Percentiles rank a stretch among this genome's conserved stretches.
phyloP scores from a whole-genome alignment of 2,113 vertebrate genomes.

The Pluvianellus socialis region DNA sequence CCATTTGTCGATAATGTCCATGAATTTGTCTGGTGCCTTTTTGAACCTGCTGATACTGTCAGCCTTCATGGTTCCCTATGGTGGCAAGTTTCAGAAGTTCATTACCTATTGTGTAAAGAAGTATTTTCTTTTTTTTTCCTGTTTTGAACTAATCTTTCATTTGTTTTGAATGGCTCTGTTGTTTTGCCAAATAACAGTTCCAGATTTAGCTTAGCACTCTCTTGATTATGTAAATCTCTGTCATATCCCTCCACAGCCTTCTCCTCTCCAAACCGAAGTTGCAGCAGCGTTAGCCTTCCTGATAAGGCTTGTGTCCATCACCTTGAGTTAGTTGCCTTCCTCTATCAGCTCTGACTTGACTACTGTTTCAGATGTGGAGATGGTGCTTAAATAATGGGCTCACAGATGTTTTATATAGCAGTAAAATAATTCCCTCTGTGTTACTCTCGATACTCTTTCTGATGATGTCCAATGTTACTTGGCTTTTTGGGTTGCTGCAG shows the following conservation, averaged over 20 bases:
- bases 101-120: neutral
- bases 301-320: neutral
- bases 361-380: neutral
- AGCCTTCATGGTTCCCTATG: neutral
- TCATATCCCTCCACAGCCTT: neutral
- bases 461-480: neutral
- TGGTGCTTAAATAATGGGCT: neutral
- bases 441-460: neutral
- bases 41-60: neutral
- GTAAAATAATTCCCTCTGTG: neutral
- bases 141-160: neutral
- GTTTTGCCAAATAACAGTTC: neutral
- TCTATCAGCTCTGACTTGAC: neutral
- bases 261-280: neutral
- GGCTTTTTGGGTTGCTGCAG: neutral
- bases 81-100: neutral
- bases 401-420: neutral
- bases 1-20: neutral
- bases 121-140: neutral
- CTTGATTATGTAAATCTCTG: neutral
- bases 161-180: neutral
- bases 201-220: neutral
- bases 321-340: neutral
- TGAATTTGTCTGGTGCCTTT: neutral
- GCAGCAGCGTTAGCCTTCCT: neutral